Base-by-base conservation (phyloP, 2,888 invertebrate genomes). In the Xanthia togata region DNA sequence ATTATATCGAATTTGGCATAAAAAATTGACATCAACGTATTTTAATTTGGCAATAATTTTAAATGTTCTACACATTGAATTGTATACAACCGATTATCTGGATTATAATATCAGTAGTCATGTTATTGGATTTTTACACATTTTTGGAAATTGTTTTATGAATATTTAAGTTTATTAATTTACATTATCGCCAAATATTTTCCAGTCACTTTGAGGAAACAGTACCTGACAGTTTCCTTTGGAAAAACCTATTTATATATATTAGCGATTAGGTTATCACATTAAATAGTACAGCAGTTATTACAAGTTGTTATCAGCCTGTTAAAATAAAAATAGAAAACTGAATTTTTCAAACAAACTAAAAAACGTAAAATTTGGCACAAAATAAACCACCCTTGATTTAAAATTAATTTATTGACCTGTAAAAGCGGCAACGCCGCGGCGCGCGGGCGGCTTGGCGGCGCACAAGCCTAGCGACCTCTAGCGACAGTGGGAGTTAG, bases 1-100 rank as follows among this genome's bases (percentile, higher is more conserved):
- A 60, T 44, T 60, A 35, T 14, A 78, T 64, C 44, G 69, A 85
- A 63, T 85, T 87, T 86, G 88, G 86, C 88, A 80, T 83, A 65
- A 60, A 50, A 76, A 83, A 83, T 84, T 84, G 79, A 85, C 76
- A 57, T 77, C 11, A 84, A 77, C 35, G 35, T 73, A 78, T 71
- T 77, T 67, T 55, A 63, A 57, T 86, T 85, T 85, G 84, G 84
- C 84, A 83, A 72, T 38, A 20, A 26, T 44, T 26, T 53, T 6
- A 65, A 68, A 75, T 69, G 26, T 59, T 69, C n/a, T 59, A 38
- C 38, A n/a, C 41, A 44, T 20, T 31, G 14, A 73, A 75, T 64
- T 62, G 0, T 14, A 14, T 38, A 31, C 31, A 41, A 62, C 23
- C 23, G 53, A 68, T 63, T 47, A 20, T 41, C 2, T 50, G n/a